phyloP scores from a whole-genome alignment of 2,888 invertebrate genomes.

The Xanthia icteritia region DNA sequence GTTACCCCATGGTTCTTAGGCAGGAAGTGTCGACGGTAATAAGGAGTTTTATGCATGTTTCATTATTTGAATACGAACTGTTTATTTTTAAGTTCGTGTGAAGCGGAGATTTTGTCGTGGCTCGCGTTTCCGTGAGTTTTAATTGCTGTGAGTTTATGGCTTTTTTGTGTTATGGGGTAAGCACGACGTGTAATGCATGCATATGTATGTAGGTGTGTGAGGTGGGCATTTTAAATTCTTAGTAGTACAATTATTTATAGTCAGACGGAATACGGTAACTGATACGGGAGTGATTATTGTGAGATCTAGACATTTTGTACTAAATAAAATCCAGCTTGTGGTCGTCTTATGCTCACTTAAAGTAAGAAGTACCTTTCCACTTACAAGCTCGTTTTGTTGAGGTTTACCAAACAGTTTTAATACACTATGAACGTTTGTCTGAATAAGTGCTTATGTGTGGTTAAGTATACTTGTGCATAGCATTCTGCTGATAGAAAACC shows the following conservation, averaged over 20 bases:
- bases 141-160: slow-evolving; percentile 57
- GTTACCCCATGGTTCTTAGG: slow-evolving; percentile 72
- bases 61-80: slow-evolving; percentile 80
- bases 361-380: neutral
- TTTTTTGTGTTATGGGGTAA: slow-evolving; percentile 45
- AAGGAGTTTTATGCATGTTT: slow-evolving; percentile 85
- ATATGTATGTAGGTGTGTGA: neutral
- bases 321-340: neutral
- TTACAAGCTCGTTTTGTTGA: neutral
- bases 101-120: slow-evolving; percentile 66
- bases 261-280: neutral
- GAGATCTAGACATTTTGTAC: neutral
- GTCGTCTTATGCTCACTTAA: neutral
- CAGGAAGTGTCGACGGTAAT: slow-evolving; percentile 83
- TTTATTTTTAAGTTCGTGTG: slow-evolving; percentile 81
- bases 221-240: neutral
- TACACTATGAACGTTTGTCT: neutral
- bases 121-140: slow-evolving; percentile 51
- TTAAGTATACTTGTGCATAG: neutral
- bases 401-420: neutral
- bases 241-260: slow-evolving; percentile 3
- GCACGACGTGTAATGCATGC: slow-evolving; percentile 28
- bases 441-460: neutral
- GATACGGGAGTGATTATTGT: neutral
- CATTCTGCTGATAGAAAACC: neutral